Conservation (phyloP, 2,797 vertebrate species). For the Sciaenops ocellatus region DNA sequence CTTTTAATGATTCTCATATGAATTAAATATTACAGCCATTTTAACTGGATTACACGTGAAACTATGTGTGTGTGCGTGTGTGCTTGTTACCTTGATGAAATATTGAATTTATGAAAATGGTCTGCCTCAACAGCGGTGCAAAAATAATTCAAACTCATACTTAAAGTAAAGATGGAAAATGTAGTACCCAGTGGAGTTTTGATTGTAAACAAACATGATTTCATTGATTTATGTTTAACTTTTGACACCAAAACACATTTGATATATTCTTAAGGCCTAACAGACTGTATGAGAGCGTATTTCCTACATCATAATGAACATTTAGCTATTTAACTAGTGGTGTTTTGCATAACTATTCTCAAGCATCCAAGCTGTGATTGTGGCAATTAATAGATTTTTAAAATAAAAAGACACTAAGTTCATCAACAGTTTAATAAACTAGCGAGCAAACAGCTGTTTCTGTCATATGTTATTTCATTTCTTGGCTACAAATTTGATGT, state of each 20-base stretch:
- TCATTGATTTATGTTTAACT: background rate
- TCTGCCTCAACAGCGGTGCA: constrained; percentile 36
- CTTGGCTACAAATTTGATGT: background rate
- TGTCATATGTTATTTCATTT: constrained; percentile 2
- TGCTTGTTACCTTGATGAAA: constrained; percentile 76
- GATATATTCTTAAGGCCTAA: background rate
- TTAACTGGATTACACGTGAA: constrained; percentile 83
- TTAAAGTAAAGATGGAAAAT: constrained; percentile 34
- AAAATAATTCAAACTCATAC: constrained; percentile 54
- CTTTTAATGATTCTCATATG: constrained; percentile 90
- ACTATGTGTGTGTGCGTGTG: constrained; percentile 46
- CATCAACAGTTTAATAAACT: background rate
- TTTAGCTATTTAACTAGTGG: background rate
- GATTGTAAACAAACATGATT: background rate
- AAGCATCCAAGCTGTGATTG: background rate
- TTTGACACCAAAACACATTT: background rate
- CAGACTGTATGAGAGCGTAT: background rate
- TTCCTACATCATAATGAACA: background rate
- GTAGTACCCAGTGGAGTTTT: background rate
- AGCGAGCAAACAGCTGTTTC: background rate
- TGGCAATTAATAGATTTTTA: no score
- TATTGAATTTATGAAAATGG: constrained; percentile 75
- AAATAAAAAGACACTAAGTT: background rate
- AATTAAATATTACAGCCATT: constrained; percentile 89
- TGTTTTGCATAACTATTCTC: background rate